Base-by-base conservation (phyloP, 2,888 invertebrate species). In the Epistrophe grossulariae region DNA sequence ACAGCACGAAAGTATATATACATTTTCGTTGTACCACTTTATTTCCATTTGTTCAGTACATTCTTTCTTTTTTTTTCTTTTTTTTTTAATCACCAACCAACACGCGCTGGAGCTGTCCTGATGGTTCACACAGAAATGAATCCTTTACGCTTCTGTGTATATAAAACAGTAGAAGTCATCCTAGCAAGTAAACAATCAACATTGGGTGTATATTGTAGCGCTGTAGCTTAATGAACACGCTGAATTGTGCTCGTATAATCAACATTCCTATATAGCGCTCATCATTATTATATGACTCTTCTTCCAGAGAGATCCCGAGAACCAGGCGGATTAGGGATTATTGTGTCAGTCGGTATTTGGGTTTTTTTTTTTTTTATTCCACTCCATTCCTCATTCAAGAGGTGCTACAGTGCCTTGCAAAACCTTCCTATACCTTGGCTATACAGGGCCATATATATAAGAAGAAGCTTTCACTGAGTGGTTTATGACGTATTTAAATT, bases 401-500 rank as follows among this genome's bases (percentile, higher is more conserved):
- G 87, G 83, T 83, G 78, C 74, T 59, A 52, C 43, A 59, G 38
- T 55, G 45, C 48, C 55, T 52, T 57, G 35, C 43, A 52, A n/a
- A 62, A 28, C 35, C 62, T 50, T 19, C 17, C 59, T 45, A 50
- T 43, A 15, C 19, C 24, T 24, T n/a, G n/a, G n/a, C n/a, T n/a
- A n/a, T n/a, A 52, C 8, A 60, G 6, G 24, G n/a, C n/a, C 17
- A 31, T n/a, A n/a, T n/a, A n/a, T n/a, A n/a, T 19, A 19, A 45
- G 19, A 52, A 72, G 48, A 73, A 79, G 70, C 79, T 78, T 78
- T 64, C 74, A 78, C 70, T 74, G 76, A 76, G 79, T 79, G 79
- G 38, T 83, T 83, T 87, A 87, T 83, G 87, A 79, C 70, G 59
- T 79, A 83, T 87, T 87, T 83, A 83, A 87, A 83, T 83, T 82